Conservation (phyloP, 2,888 invertebrate species). For the Myopa tessellatipennis region DNA sequence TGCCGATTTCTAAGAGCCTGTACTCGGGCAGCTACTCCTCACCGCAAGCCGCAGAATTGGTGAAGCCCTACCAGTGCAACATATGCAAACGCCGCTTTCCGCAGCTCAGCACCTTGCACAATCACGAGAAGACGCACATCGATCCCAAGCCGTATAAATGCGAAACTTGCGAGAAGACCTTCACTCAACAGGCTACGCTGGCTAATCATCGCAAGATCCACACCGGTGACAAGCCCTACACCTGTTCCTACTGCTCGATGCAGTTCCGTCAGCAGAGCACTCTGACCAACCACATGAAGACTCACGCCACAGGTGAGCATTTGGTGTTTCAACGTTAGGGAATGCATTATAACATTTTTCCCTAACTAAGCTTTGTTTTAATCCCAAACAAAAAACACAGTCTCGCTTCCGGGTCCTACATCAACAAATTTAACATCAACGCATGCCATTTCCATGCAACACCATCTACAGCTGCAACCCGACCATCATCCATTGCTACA, state of each 20-base stretch:
- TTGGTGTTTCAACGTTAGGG: constrained; percentile 60
- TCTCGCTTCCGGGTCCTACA: constrained; percentile 37
- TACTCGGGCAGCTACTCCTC: constrained; percentile 63
- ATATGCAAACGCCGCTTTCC: constrained; percentile 63
- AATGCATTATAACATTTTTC: constrained; percentile 62
- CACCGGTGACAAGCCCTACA: constrained; percentile 63
- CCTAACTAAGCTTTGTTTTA: constrained; percentile 67
- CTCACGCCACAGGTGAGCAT: constrained; percentile 59
- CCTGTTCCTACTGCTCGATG: constrained; percentile 64
- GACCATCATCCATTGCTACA: constrained; percentile 63
- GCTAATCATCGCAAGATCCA: constrained; percentile 64
- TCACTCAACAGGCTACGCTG: constrained; percentile 62
- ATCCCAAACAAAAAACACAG: constrained; percentile 51
- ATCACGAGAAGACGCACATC: constrained; percentile 64
- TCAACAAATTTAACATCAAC: constrained; percentile 52
- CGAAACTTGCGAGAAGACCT: constrained; percentile 64
- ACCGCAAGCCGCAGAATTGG: constrained; percentile 63
- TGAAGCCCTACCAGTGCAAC: constrained; percentile 63
- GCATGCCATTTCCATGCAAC: constrained; percentile 49
- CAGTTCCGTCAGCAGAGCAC: constrained; percentile 65
- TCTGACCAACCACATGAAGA: constrained; percentile 64
- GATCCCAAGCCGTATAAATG: constrained; percentile 65
- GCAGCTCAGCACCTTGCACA: constrained; percentile 63
- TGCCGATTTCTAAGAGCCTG: constrained; percentile 63
- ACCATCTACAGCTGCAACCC: constrained; percentile 55